Base-by-base conservation (phyloP, 2,797 vertebrate genomes). In the Podarcis siculus region DNA sequence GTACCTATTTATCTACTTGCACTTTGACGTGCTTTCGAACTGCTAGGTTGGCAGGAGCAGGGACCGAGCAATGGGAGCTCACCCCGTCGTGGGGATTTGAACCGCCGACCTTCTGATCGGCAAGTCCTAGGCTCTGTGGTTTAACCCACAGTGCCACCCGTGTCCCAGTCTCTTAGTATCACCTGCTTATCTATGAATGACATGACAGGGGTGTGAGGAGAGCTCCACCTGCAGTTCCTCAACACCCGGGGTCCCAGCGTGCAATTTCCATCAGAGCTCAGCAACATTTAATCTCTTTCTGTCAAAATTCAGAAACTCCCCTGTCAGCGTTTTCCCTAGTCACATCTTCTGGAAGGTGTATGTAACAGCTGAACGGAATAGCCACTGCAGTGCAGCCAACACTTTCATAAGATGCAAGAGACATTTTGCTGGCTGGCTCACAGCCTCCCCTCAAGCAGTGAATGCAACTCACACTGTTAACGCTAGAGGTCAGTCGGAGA, bases 401-500 rank as follows among this genome's bases (percentile, higher is more conserved):
- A 8, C 0, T 19, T 86, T 90, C 79, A 27, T 78, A 8, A 5
- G 25, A 32, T 42, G 79, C 89, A 27, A 3, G 15, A 75, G 0
- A 2, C 35, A 39, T 83, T 83, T 39, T 58, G n/a, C 9, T 75
- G 83, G 21, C n/a, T 88, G 7, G 17, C 35, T 37, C 30, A 25
- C 32, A 75, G 69, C 30, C 55, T 85, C n/a, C 3, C 21, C 1
- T 69, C 45, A 66, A 76, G 30, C 42, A 23, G 32, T 0, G 0
- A 1, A 25, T 9, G 0, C 4, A 85, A 37, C 21, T 21, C 42
- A 32, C 55, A 37, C 1, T 0, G 17, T 25, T 49, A 78, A 79
- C 93, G 88, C 89, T 30, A 39, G 92, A 92, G 88, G 91, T 71
- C 86, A 69, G 67, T 30, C 12, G 85, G 89, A 69, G 45, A 88